Evolutionary conservation across 2,888 invertebrate genomes (phyloP).

Genomic region (Diarsia dahlii): DNA sequence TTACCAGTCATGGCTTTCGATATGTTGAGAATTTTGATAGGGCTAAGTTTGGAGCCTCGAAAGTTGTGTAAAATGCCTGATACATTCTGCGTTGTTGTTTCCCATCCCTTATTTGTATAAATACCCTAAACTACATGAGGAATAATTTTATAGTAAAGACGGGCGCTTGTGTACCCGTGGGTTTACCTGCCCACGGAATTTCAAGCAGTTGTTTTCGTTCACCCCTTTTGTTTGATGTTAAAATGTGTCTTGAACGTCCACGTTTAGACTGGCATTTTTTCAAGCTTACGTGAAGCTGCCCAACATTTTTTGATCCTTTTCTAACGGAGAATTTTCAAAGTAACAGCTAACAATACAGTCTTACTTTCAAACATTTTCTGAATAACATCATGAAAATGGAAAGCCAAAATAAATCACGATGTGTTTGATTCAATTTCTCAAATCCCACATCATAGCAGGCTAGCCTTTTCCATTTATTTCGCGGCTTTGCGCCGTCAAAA

Average conservation of each 20-base stretch:
- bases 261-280: slow-evolving; percentile 56
- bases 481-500: slow-evolving; percentile 58
- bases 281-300: slow-evolving; percentile 43
- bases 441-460: slow-evolving; percentile 44
- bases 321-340: slow-evolving; percentile 7
- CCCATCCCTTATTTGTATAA: slow-evolving; percentile 26
- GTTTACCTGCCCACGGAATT: slow-evolving; percentile 45
- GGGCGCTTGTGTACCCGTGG: slow-evolving; percentile 18
- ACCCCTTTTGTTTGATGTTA: slow-evolving; percentile 61
- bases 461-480: slow-evolving; percentile 57
- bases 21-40: slow-evolving; percentile 70
- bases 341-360: slow-evolving; percentile 1
- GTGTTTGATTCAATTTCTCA: slow-evolving; percentile 55
- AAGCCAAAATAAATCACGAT: slow-evolving; percentile 56
- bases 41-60: slow-evolving; percentile 60
- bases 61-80: slow-evolving; percentile 68
- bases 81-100: neutral
- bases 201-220: slow-evolving; percentile 42
- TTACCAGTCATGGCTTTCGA: slow-evolving; percentile 68
- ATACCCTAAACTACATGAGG: slow-evolving; percentile 64
- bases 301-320: slow-evolving; percentile 20
- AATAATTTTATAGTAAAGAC: slow-evolving; percentile 38
- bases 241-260: slow-evolving; percentile 48
- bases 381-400: slow-evolving; percentile 38
- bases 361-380: slow-evolving; percentile 24